Conservation (phyloP, 2,113 vertebrate species). For the Aix galericulata region DNA sequence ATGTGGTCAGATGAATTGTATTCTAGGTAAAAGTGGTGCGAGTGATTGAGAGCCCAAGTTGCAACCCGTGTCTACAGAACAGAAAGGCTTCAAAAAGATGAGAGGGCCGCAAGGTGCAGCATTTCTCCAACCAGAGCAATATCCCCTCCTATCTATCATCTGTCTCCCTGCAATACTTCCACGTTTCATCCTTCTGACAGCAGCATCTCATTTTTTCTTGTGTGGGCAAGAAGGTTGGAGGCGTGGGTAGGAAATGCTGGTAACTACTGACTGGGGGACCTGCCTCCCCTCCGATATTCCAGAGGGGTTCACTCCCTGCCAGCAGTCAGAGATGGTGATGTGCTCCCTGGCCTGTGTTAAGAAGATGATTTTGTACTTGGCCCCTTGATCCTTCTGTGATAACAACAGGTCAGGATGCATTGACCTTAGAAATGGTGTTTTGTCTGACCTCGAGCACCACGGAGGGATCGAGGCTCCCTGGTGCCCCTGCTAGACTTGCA, state of each 20-base stretch:
- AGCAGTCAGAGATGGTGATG: background rate
- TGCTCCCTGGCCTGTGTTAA: background rate
- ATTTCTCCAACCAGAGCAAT: background rate
- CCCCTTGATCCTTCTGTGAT: background rate
- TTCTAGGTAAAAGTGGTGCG: background rate
- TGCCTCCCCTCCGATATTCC: background rate
- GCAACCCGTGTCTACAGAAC: background rate
- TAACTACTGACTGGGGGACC: background rate
- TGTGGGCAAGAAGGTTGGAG: background rate
- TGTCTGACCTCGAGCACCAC: background rate
- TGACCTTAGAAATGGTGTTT: fast-evolving
- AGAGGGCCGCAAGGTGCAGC: background rate
- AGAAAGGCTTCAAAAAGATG: background rate
- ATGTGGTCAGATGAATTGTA: background rate
- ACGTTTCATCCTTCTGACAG: fast-evolving
- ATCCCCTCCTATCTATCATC: background rate
- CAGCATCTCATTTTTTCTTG: background rate
- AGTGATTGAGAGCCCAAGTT: background rate
- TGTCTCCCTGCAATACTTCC: background rate
- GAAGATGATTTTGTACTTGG: background rate
- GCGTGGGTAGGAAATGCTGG: background rate
- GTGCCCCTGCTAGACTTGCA: background rate
- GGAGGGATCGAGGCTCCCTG: background rate
- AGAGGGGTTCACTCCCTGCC: background rate
- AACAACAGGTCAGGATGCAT: fast-evolving